A percentile compares a stretch with the other conserved stretches of the same genome.
phyloP scores from a whole-genome alignment of 2,888 invertebrate genomes.

The Schizaphis graminum region DNA sequence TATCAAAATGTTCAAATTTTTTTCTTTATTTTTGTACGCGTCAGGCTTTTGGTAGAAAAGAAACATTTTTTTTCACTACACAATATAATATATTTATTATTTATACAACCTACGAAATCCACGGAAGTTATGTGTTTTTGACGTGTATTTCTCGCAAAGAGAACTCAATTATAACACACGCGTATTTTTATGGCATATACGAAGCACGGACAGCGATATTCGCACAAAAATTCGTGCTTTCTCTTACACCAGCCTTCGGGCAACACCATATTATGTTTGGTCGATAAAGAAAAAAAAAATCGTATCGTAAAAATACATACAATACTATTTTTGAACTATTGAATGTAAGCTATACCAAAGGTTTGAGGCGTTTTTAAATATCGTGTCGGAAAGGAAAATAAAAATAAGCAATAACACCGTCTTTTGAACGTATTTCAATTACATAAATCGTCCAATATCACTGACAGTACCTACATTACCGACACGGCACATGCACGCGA shows the following conservation, averaged over 20 bases:
- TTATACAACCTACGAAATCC: constrained; percentile 3
- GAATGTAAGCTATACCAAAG: neutral
- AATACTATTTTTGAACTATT: neutral
- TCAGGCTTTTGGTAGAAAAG: neutral
- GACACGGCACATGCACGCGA: neutral
- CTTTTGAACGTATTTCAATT: constrained; percentile 22
- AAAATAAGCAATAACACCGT: neutral
- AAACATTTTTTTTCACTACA: neutral
- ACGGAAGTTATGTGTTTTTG: constrained; percentile 35
- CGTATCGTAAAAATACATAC: neutral
- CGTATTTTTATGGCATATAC: constrained; percentile 19
- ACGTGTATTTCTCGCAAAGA: constrained; percentile 53
- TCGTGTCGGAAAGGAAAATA: neutral
- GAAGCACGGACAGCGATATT: constrained; percentile 14
- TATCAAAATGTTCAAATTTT: constrained; percentile 34
- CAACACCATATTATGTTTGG: neutral
- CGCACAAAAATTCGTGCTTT: neutral
- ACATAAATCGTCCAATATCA: neutral
- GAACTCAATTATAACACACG: constrained; percentile 26
- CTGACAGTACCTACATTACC: neutral
- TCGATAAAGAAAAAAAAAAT: neutral
- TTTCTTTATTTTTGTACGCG: neutral
- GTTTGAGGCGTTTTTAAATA: neutral
- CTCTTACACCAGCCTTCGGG: neutral
- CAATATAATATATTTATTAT: neutral